Evolutionary conservation across 2,797 vertebrate genomes (phyloP), one percentile per base, ranked within the genome.

Genomic region (Kryptolebias ocellatus): DNA sequence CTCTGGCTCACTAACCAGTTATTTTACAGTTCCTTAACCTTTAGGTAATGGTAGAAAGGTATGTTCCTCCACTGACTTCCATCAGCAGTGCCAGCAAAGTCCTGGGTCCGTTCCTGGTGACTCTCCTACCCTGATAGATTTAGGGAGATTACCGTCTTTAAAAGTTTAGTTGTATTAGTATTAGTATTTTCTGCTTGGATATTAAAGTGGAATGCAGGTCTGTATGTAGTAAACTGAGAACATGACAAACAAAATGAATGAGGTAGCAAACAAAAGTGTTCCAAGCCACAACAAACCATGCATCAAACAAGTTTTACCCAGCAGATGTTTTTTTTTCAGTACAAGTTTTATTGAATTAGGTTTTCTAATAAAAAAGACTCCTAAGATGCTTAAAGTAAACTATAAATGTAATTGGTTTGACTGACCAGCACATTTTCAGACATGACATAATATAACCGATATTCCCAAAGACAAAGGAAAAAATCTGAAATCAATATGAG

Each of bases 1-100:
- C 71, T 60, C 55, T 80, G 79, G 75, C 80, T 76, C 46, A 55
- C 68, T 77, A 84, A 80, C 84, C 79, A 69, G 77, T 81, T 69
- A 81, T 87, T 90, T 85, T 66, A 67, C n/a, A 79, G 77, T 78
- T 81, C 65, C 70, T 83, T 80, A 76, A 72, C 53, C 3, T 85
- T 80, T 58, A 86, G 74, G 63, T 76, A 75, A 66, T 46, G 72
- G 66, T 12, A 31, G 37, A 65, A 55, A 77, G 54, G 72, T 81
- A 74, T 73, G 76, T 64, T 42, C 59, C 71, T 83, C 70, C 60
- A 76, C 27, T 49, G 67, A 62, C 50, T 51, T 34, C 0, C 31
- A 64, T 46, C 45, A 6, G 28, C 15, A 7, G 42, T 20, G 52
- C 62, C 61, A 70, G 37, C 34, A 64, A 20, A 80, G 20, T 29